phyloP scores from a whole-genome alignment of 2,113 vertebrate genomes.

The Nesospiza acunhae region DNA sequence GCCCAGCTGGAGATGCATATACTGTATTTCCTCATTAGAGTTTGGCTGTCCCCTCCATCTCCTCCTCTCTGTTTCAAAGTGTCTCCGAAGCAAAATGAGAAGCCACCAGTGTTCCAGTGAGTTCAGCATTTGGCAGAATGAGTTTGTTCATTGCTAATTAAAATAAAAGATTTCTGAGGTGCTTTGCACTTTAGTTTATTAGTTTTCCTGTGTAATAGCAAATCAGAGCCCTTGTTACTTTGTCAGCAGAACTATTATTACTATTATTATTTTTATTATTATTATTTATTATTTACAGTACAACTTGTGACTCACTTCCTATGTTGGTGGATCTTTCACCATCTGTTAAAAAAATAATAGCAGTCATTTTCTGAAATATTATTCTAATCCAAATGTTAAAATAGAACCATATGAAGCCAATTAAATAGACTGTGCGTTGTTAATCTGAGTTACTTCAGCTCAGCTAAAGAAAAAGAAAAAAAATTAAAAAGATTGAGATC shows the following conservation, averaged over 20 bases:
- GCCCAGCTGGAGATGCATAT: slow-evolving; percentile 16
- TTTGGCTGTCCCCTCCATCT: slow-evolving; percentile 6
- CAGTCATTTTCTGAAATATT: slow-evolving; percentile 64
- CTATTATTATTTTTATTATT: slow-evolving; percentile 62
- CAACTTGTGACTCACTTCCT: slow-evolving; percentile 66
- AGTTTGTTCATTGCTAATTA: slow-evolving; percentile 66
- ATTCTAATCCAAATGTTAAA: slow-evolving; percentile 63
- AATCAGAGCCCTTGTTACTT: slow-evolving; percentile 63
- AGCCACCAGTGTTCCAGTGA: slow-evolving; percentile 25
- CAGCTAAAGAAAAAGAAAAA: neutral
- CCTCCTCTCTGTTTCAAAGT: slow-evolving; percentile 1
- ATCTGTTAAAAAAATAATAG: slow-evolving; percentile 68
- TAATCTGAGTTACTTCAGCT: slow-evolving; percentile 58
- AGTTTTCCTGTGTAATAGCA: slow-evolving; percentile 41
- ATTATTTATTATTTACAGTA: slow-evolving; percentile 72
- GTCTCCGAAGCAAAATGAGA: slow-evolving; percentile 42
- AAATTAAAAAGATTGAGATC: neutral
- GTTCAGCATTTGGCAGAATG: slow-evolving; percentile 56
- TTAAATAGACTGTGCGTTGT: slow-evolving; percentile 52
- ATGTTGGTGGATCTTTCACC: slow-evolving; percentile 55
- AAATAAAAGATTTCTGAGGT: slow-evolving; percentile 66
- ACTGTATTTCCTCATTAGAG: slow-evolving; percentile 36
- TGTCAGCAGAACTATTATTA: slow-evolving; percentile 67
- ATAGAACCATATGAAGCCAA: slow-evolving; percentile 61
- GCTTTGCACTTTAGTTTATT: slow-evolving; percentile 64